Base-by-base conservation (phyloP, 2,797 vertebrate species). In the Galagoides demidoff region DNA sequence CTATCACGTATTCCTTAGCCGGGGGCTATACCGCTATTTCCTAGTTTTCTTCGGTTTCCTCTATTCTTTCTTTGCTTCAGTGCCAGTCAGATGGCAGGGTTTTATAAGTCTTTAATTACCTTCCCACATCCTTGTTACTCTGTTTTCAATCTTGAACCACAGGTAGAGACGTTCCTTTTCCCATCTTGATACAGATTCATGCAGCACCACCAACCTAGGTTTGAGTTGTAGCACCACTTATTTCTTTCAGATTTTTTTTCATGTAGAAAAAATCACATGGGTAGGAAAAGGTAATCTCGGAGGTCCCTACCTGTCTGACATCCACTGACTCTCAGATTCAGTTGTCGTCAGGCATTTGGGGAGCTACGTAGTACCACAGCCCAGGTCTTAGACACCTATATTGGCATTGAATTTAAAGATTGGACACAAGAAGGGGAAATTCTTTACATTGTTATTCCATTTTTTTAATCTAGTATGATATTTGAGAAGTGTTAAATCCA, bases 81-180 rank as follows among this genome's bases (percentile, higher is more conserved):
- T 81, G 52, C 59, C 86, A 71, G 8, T 55, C 37, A 96, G 61
- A 84, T 59, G 70, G 12, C 19, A 82, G 34, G 23, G 12, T 29
- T 91, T 37, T 1, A 1, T 43, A 64, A 57, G 5, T 66, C 4
- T 43, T 85, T 81, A 31, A 43, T 95, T 89, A 64, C 12, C 49
- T 94, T 84, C 37, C 43, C 45, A 16, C 49, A 89, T 96, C 63
- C 86, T 37, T 85, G 93, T 96, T 85, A 52, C 37, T 89, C n/a
- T 49, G 45, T 89, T 95, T 71, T 23, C 37, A 57, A 0, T 52
- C 39, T 71, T 13, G n/a, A 23, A 1, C 23, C 49, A 37, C 9
- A 82, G 34, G 8, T 52, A 34, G 25, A 86, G 14, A n/a, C 27
- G 37, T 45, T 89, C 13, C 59, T 37, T 85, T 76, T 39, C 71